These are phyloP conservation scores for Neodontobutis hainanensis DNA, from an alignment of 2,113 vertebrate genomes.

Conservation along the genomic window DNA sequence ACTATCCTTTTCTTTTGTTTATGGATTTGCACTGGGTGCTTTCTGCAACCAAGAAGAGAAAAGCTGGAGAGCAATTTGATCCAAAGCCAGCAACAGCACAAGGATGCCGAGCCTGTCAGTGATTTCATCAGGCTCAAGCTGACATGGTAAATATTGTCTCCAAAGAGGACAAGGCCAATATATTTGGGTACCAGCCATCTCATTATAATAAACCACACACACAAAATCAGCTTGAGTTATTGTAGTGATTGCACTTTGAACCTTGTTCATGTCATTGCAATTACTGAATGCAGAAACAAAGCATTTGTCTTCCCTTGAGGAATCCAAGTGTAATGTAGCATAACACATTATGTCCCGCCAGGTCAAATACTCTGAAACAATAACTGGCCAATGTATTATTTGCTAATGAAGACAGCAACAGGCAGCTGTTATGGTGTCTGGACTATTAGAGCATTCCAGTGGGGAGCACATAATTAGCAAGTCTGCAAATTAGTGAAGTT, in stretches of 20 bases:
- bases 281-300: constrained; percentile 28
- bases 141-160: constrained; percentile 46
- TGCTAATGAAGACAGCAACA: constrained; percentile 35
- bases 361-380: constrained; percentile 38
- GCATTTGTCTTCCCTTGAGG: constrained; percentile 22
- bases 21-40: constrained; percentile 35
- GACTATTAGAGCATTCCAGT: not conserved
- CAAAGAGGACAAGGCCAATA: constrained; percentile 20
- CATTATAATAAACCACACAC: constrained; percentile 42
- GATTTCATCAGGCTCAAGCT: constrained; percentile 40
- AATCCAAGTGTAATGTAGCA: constrained; percentile 27
- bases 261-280: constrained; percentile 32
- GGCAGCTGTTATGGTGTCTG: constrained; percentile 15
- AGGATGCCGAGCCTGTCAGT: constrained; percentile 29
- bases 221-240: constrained; percentile 39
- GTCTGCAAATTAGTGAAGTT: constrained; percentile 8
- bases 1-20: constrained; percentile 16
- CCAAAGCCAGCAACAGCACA: constrained; percentile 31
- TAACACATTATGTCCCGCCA: constrained; percentile 15
- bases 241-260: constrained; percentile 39
- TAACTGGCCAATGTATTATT: constrained; percentile 21
- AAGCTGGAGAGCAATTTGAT: constrained; percentile 41
- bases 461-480: constrained; percentile 27
- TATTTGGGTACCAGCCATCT: constrained; percentile 36
- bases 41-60: constrained; percentile 31